phyloP scores from a whole-genome alignment of 2,888 invertebrate genomes.

The Isotomurus palustris region DNA sequence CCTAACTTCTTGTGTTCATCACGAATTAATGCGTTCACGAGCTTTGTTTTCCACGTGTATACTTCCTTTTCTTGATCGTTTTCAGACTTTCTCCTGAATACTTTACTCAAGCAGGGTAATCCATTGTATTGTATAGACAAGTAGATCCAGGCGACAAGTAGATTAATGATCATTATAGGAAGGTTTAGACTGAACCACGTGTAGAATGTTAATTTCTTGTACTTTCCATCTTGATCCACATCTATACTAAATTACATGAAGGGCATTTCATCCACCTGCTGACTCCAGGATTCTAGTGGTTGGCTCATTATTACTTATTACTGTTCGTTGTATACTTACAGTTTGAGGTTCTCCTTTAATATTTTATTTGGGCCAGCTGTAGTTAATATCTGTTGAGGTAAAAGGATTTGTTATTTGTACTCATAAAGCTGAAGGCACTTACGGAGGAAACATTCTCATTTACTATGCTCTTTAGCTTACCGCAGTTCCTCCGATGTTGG shows the following conservation, averaged over 20 bases:
- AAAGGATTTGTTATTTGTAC: not conserved
- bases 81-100: no score
- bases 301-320: constrained; percentile 29
- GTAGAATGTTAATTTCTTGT: constrained; percentile 37
- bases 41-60: no score
- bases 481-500: constrained; percentile 45
- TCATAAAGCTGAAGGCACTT: not conserved
- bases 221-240: constrained; percentile 36
- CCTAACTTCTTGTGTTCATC: constrained; percentile 36
- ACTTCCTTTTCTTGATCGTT: constrained; percentile 21
- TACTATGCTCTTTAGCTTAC: no score
- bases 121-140: constrained; percentile 35
- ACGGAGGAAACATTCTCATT: not conserved
- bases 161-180: constrained; percentile 35
- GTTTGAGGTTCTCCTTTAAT: constrained; percentile 26
- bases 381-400: constrained; percentile 31
- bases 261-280: no score
- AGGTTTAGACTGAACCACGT: constrained; percentile 43
- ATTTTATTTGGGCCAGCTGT: constrained; percentile 43
- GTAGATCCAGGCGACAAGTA: constrained; percentile 40
- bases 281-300: constrained; percentile 1
- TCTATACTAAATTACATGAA: no score
- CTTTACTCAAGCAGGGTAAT: constrained; percentile 20
- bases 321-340: constrained; percentile 22
- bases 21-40: no score